Percentiles rank a stretch among this genome's conserved stretches.
These are phyloP conservation scores for Malthinus seriepunctatus DNA, from an alignment of 2,888 invertebrate species.

Conservation along the genomic window DNA sequence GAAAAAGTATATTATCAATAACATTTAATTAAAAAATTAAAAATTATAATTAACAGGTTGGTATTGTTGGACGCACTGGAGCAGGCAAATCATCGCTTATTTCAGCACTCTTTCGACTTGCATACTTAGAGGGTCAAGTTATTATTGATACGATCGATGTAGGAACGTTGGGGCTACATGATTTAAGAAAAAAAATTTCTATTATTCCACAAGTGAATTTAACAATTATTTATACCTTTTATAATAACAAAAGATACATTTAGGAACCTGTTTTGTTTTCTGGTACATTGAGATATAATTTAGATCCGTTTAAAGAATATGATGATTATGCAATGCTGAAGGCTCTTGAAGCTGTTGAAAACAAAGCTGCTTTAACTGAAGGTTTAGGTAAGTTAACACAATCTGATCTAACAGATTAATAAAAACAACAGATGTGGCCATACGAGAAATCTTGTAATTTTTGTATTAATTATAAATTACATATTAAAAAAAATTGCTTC, in stretches of 20 bases:
- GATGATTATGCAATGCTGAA: conserved; percentile 42
- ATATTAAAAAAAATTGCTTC: too few relatives aligned
- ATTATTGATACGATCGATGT: conserved; percentile 59
- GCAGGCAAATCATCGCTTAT: conserved; percentile 62
- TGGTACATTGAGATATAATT: conserved; percentile 65
- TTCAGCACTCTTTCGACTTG: conserved; percentile 61
- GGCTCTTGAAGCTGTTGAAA: conserved; percentile 53
- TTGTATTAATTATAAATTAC: too few relatives aligned
- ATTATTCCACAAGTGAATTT: conserved; percentile 62
- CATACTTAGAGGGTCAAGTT: conserved; percentile 58
- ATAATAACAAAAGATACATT: conserved; percentile 60
- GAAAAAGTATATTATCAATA: conserved; percentile 56
- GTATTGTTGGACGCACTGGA: conserved; percentile 65
- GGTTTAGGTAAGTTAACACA: conserved; percentile 44
- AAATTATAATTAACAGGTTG: conserved; percentile 40
- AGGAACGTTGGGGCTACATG: conserved; percentile 57
- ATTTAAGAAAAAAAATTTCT: conserved; percentile 61
- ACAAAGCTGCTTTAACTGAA: conserved; percentile 53
- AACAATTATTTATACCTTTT: background rate
- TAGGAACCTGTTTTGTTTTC: conserved; percentile 69
- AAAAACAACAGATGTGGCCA: too few relatives aligned
- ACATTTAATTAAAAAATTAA: background rate
- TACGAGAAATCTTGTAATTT: too few relatives aligned
- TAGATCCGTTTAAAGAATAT: conserved; percentile 67
- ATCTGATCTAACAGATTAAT: too few relatives aligned